Base-by-base conservation (phyloP, 1,140 invertebrate species). In the Pseudomyrmex cubaensis region DNA sequence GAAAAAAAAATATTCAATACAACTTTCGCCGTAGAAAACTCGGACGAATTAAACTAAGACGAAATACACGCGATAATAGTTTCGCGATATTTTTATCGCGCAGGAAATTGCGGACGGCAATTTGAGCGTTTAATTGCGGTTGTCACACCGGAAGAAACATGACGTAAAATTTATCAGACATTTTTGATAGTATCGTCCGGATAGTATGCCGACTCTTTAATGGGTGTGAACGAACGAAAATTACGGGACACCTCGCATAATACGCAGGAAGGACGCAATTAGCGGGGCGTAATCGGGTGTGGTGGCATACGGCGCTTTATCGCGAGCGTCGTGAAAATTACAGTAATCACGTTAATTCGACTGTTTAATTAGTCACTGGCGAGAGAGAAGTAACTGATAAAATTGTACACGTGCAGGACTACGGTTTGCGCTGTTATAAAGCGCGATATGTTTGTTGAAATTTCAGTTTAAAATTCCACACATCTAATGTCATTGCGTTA, bases 341-440 rank as follows among this genome's bases (percentile, higher is more conserved):
- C 64, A 80, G 85, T 84, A 87, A 87, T 87, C 82, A 70, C 69
- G 74, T 82, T 80, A 87, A 87, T 87, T 87, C 56, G 69, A 52
- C 82, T 52, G 85, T 87, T 87, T 84, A 84, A 87, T 87, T 87
- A 80, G 70, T 70, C 82, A 67, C 22, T 25, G 10, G 22, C 57
- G 35, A 44, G 74, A 56, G 61, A 56, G 61, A 84, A 87, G 57
- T 84, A 63, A 35, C 54, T 74, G 48, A n/a, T 46, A 67, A 83
- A 87, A 87, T 84, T 87, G 54, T 25, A 12, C 17, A 61, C 25
- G 48, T 44, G 44, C 20, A 35, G 52, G 15, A 2, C 54, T 44
- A 2, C 48, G 17, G 52, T 56, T 59, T 48, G 56, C 35, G n/a
- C 22, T 62, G 52, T 76, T 48, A 48, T 35, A 13, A 2, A 61